phyloP scores from a whole-genome alignment of 2,888 invertebrate genomes.

The Amaurobius ferox region DNA sequence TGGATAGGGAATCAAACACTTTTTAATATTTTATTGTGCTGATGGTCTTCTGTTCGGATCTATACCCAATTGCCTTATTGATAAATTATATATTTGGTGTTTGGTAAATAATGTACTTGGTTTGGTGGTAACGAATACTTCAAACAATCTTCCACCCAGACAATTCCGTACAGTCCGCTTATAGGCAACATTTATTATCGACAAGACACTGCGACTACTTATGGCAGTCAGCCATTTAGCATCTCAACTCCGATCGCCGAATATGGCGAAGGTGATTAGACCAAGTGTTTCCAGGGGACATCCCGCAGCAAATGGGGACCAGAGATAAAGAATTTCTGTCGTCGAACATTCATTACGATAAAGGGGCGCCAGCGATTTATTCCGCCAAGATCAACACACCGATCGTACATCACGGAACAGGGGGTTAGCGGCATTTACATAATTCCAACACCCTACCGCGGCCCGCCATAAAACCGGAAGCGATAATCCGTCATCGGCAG shows the following conservation, averaged over 20 bases:
- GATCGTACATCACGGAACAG: slow-evolving; percentile 64
- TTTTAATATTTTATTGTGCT: too few relatives aligned
- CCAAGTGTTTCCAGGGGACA: neutral
- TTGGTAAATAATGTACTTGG: too few relatives aligned
- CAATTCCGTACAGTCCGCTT: neutral
- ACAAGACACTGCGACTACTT: neutral
- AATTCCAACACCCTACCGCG: slow-evolving; percentile 58
- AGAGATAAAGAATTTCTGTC: slow-evolving; percentile 59
- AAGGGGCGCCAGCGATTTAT: slow-evolving; percentile 46
- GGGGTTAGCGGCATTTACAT: slow-evolving; percentile 45
- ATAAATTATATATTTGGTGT: too few relatives aligned
- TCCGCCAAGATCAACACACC: slow-evolving; percentile 59
- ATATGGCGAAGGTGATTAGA: slow-evolving; percentile 13
- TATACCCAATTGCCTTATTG: too few relatives aligned
- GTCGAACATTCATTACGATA: slow-evolving; percentile 61
- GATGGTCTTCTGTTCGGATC: too few relatives aligned
- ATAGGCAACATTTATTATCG: neutral
- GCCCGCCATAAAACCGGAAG: slow-evolving; percentile 71
- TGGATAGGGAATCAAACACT: too few relatives aligned
- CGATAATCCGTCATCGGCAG: slow-evolving; percentile 70
- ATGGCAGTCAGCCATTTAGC: neutral
- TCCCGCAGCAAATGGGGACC: slow-evolving; percentile 34
- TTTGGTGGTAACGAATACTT: too few relatives aligned
- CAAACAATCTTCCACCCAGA: too few relatives aligned
- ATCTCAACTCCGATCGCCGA: neutral